Conservation (phyloP, 2,113 vertebrate genomes). For the Ceuthmochares aereus region DNA sequence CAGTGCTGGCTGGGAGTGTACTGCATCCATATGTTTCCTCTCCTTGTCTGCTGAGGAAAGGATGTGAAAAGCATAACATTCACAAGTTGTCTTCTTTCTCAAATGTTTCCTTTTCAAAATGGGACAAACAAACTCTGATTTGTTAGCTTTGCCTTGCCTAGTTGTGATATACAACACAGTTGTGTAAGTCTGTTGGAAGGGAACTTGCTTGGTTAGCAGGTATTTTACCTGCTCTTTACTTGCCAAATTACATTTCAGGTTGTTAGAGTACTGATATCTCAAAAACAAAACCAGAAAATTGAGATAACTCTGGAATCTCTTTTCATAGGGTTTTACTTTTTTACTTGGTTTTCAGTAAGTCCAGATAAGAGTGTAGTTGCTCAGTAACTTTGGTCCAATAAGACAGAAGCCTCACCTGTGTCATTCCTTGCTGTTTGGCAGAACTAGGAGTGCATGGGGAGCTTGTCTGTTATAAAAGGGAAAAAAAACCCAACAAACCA, state of each 20-base stretch:
- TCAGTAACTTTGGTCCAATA: not conserved
- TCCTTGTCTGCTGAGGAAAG: not conserved
- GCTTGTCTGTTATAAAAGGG: not conserved
- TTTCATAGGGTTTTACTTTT: not conserved
- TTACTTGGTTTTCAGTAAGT: not conserved
- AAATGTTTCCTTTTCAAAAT: not conserved
- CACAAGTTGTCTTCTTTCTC: not conserved
- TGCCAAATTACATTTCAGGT: not conserved
- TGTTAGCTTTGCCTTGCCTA: not conserved
- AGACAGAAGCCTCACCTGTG: not conserved
- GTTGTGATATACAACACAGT: accelerated
- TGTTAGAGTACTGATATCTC: not conserved
- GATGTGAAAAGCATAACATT: not conserved
- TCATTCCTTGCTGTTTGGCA: not conserved
- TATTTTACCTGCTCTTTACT: not conserved
- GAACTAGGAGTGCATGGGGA: not conserved
- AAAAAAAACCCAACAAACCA: not conserved
- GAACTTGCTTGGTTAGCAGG: not conserved
- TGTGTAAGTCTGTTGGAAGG: not conserved
- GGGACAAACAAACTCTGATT: not conserved
- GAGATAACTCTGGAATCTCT: not conserved
- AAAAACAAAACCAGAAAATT: not conserved
- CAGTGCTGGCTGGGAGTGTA: not conserved
- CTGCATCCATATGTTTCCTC: not conserved
- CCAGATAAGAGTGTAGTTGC: not conserved